These are phyloP conservation scores for Leptoclinus maculatus DNA, from an alignment of 2,797 vertebrate species.

Conservation along the genomic window DNA sequence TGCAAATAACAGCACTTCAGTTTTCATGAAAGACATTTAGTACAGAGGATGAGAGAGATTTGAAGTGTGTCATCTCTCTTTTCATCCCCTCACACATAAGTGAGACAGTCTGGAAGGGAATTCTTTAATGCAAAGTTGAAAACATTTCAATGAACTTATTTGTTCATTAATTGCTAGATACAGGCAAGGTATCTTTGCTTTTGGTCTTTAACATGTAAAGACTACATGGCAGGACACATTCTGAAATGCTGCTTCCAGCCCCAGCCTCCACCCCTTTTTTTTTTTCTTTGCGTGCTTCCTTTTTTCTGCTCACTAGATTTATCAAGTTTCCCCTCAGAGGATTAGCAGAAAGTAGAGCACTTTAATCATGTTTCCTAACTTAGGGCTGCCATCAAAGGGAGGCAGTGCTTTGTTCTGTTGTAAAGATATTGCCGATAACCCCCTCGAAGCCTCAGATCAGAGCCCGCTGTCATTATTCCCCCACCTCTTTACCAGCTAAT, in stretches of 20 bases:
- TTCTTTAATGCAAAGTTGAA: conserved; percentile 9
- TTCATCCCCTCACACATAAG: conserved; percentile 9
- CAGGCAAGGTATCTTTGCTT: conserved; percentile 2
- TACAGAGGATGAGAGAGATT: conserved; percentile 31
- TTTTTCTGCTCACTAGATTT: conserved; percentile 71
- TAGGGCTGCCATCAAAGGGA: conserved; percentile 76
- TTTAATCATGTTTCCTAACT: conserved; percentile 85
- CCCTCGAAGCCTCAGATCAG: conserved; percentile 62
- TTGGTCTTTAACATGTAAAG: conserved; percentile 27
- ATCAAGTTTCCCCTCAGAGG: conserved; percentile 77
- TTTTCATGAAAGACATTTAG: conserved; percentile 46
- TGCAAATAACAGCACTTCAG: conserved; percentile 47
- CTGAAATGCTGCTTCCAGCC: conserved; percentile 25
- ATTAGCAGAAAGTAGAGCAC: conserved; percentile 80
- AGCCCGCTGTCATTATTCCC: conserved; percentile 51
- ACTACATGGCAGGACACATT: conserved; percentile 42
- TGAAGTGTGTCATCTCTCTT: conserved; percentile 40
- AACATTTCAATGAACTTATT: conserved; percentile 35
- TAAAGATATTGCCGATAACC: conserved; percentile 65
- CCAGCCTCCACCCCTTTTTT: neutral
- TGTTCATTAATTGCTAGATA: conserved; percentile 26
- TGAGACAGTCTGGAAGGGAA: conserved; percentile 6
- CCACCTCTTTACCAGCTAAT: conserved; percentile 35
- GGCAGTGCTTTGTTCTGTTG: conserved; percentile 70
- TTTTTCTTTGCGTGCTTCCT: conserved; percentile 19